A percentile compares a stretch with the other conserved stretches of the same genome.
These are phyloP conservation scores for Anthoscopus minutus DNA, from an alignment of 2,113 vertebrate genomes.

Conservation along the genomic window DNA sequence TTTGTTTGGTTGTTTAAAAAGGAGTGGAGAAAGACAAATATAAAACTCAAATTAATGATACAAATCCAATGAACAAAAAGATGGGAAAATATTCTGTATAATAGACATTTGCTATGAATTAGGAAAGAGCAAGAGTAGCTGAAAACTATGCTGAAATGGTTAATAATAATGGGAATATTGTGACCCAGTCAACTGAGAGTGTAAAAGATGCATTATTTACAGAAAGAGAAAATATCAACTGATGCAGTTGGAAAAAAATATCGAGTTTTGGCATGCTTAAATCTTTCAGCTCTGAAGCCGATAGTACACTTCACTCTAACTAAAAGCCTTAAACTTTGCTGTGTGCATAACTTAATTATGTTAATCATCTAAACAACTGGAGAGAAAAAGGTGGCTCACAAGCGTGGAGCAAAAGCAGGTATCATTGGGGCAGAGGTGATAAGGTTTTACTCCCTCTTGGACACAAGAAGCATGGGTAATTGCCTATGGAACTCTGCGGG, in stretches of 20 bases:
- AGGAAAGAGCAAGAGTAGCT: background rate
- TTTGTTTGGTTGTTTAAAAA: background rate
- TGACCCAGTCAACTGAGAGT: fast-evolving
- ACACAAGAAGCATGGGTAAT: constrained; percentile 31
- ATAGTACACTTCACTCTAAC: background rate
- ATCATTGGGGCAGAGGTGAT: constrained; percentile 22
- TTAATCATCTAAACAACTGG: constrained; percentile 41
- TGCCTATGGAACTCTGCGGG: constrained; percentile 32
- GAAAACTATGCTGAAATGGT: background rate
- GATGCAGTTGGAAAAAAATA: background rate
- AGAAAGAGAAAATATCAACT: background rate
- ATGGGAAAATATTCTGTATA: background rate
- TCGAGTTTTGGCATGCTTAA: background rate
- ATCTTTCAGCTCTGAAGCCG: constrained; percentile 17
- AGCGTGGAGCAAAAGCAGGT: background rate
- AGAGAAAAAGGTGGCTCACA: background rate
- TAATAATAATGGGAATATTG: background rate
- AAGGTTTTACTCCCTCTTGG: constrained; percentile 50
- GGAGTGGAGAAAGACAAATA: background rate
- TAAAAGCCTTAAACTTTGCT: background rate
- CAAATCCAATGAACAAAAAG: background rate
- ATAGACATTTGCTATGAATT: background rate
- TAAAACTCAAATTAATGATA: background rate
- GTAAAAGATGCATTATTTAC: background rate
- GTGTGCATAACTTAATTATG: constrained; percentile 23